Evolutionary conservation across 1,140 invertebrate genomes (phyloP).

Genomic region (Pseudobourletiella spinata): DNA sequence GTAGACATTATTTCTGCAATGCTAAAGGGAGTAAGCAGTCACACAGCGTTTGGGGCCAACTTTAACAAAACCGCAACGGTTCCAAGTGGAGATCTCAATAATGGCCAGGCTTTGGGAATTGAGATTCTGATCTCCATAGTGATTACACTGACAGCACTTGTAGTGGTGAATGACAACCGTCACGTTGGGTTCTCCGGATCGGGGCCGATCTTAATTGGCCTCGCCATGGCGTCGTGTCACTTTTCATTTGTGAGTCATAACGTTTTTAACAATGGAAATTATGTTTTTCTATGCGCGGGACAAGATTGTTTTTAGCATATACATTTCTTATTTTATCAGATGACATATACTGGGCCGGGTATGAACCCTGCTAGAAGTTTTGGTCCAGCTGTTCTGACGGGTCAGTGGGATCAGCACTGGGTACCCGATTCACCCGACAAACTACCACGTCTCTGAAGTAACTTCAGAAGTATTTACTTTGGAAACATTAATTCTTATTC

Average conservation of each 20-base stretch:
- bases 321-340: too few relatives aligned
- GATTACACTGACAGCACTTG: neutral
- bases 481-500: neutral
- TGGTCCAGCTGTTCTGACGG: slow-evolving; percentile 69
- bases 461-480: neutral
- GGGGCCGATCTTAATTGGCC: slow-evolving; percentile 78
- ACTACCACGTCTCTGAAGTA: neutral
- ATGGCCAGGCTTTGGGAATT: neutral
- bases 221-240: slow-evolving; percentile 77
- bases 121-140: neutral
- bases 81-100: neutral
- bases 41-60: neutral
- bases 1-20: too few relatives aligned
- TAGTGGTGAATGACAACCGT: neutral
- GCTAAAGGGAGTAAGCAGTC: too few relatives aligned
- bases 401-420: slow-evolving; percentile 69
- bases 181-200: slow-evolving; percentile 42
- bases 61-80: neutral
- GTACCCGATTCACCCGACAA: slow-evolving; percentile 45
- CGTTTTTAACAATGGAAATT: too few relatives aligned
- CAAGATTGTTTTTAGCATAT: too few relatives aligned
- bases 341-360: slow-evolving; percentile 68
- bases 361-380: slow-evolving; percentile 85
- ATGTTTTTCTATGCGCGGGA: too few relatives aligned
- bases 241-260: slow-evolving; percentile 69